These are phyloP conservation scores for Ecdyonurus torrentis DNA, from an alignment of 2,888 invertebrate species.

Conservation along the genomic window DNA sequence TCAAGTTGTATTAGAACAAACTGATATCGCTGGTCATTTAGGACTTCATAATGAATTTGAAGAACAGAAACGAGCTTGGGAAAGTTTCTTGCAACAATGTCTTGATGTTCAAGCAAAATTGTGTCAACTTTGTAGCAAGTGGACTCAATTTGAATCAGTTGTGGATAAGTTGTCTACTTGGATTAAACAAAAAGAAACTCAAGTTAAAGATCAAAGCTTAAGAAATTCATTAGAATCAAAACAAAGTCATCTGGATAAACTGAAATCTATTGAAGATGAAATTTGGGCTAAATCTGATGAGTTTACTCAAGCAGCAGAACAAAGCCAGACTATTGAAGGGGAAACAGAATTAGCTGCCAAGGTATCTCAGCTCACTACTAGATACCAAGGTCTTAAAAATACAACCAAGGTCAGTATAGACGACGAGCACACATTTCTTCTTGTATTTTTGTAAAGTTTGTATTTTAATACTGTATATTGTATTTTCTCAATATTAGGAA, in stretches of 20 bases:
- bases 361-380: conserved; percentile 59
- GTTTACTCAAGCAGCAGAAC: conserved; percentile 47
- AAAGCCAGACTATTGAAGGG: conserved; percentile 47
- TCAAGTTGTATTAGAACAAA: conserved; percentile 54
- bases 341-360: conserved; percentile 57
- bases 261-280: conserved; percentile 52
- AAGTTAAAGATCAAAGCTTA: conserved; percentile 75
- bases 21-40: conserved; percentile 59
- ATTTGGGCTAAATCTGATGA: conserved; percentile 48
- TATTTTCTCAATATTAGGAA: conserved; percentile 32
- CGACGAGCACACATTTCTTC: too few species aligned
- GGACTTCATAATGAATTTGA: conserved; percentile 54
- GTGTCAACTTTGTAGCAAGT: conserved; percentile 57
- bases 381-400: conserved; percentile 68
- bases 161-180: conserved; percentile 65
- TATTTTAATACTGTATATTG: conserved; percentile 1
- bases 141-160: conserved; percentile 62
- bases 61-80: conserved; percentile 56
- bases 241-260: conserved; percentile 54
- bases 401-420: conserved; percentile 42
- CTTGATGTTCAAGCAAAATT: conserved; percentile 52
- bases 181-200: conserved; percentile 70
- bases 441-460: conserved; percentile 1
- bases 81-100: conserved; percentile 53
- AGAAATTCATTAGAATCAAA: conserved; percentile 75